Percentiles rank a stretch among this genome's conserved stretches.
phyloP scores from a whole-genome alignment of 2,888 invertebrate species.

The Rhodophaea formosa region DNA sequence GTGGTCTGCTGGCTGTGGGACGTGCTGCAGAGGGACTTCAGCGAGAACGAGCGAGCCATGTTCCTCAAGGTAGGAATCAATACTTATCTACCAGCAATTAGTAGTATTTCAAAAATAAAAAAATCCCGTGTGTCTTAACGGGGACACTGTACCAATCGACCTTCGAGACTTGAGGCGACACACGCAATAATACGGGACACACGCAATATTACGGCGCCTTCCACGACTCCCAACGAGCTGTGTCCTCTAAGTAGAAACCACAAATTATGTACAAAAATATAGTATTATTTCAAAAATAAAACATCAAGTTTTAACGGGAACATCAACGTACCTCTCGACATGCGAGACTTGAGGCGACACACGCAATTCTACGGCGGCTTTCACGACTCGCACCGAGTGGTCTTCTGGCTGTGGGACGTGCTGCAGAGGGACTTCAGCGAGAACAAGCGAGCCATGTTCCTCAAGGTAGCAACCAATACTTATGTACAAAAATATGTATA shows the following conservation, averaged over 20 bases:
- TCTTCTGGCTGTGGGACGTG: slow-evolving; percentile 99
- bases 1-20: slow-evolving; percentile 99
- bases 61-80: slow-evolving; percentile 17
- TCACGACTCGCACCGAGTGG: slow-evolving; percentile 98
- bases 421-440: slow-evolving; percentile 96
- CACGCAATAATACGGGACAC: no score
- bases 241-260: no score
- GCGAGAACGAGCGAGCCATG: slow-evolving; percentile 90
- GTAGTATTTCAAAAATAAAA: no score
- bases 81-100: no score
- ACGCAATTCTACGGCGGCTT: slow-evolving; percentile 99
- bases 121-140: no score
- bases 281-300: no score
- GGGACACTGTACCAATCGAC: slow-evolving; percentile 96
- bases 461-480: slow-evolving; percentile 91
- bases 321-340: slow-evolving; percentile 95
- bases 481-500: no score
- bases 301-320: no score
- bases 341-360: slow-evolving; percentile 92
- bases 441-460: slow-evolving; percentile 94
- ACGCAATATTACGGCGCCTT: slow-evolving; percentile 99
- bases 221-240: slow-evolving; percentile 98
- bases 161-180: slow-evolving; percentile 90
- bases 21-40: slow-evolving; percentile 96
- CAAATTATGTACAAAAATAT: no score